phyloP scores from a whole-genome alignment of 2,113 vertebrate species.

The Athene cunicularia region DNA sequence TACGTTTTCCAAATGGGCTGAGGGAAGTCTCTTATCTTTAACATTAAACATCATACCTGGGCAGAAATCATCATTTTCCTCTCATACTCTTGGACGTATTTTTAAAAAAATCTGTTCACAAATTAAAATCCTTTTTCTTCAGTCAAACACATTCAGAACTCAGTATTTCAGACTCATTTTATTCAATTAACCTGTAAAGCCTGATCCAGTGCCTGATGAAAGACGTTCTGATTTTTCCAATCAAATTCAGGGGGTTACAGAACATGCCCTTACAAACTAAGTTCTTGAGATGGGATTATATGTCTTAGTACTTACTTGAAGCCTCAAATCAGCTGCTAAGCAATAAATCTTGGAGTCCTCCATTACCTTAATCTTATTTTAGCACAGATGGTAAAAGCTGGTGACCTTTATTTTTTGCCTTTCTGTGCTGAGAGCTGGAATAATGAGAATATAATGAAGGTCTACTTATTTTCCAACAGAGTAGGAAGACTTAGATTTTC shows the following conservation, averaged over 20 bases:
- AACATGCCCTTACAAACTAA: neutral
- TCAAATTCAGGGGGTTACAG: neutral
- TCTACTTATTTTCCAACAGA: constrained; percentile 74
- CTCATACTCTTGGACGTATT: neutral
- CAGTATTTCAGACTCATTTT: neutral
- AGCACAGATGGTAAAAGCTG: constrained; percentile 42
- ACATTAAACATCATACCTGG: neutral
- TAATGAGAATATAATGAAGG: constrained; percentile 42
- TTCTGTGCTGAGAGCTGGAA: constrained; percentile 23
- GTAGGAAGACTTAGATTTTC: constrained; percentile 34
- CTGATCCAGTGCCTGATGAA: neutral
- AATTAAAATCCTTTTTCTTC: neutral
- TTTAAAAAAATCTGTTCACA: neutral
- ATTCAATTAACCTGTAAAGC: neutral
- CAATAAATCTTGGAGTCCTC: constrained; percentile 54
- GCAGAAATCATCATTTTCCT: neutral
- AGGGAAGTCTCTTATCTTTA: neutral
- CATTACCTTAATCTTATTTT: constrained; percentile 48
- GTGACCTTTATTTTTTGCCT: constrained; percentile 49
- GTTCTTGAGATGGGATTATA: neutral
- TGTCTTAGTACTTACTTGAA: neutral
- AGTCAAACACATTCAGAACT: neutral
- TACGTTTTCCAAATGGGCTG: neutral
- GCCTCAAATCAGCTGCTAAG: constrained; percentile 41
- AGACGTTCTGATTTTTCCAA: neutral